phyloP scores from a whole-genome alignment of 2,113 vertebrate species.

The Maccullochella peelii region DNA sequence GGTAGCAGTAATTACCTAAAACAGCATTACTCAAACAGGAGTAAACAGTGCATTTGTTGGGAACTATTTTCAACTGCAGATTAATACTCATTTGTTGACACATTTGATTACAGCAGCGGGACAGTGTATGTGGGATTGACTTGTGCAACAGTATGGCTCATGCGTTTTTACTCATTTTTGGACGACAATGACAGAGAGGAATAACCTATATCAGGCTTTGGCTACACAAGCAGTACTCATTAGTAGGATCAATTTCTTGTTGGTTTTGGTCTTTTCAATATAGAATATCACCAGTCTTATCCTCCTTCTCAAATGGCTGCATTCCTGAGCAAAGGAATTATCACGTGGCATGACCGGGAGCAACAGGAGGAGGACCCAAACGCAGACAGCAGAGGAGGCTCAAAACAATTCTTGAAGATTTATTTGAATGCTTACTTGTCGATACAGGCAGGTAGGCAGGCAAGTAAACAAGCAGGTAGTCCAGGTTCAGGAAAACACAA shows the following conservation, averaged over 20 bases:
- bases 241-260: not conserved
- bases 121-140: not conserved
- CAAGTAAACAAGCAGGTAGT: too few relatives aligned
- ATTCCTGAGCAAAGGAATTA: not conserved
- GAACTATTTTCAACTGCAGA: conserved; percentile 1
- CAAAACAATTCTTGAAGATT: too few relatives aligned
- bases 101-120: not conserved
- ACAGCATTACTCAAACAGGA: not conserved
- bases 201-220: not conserved
- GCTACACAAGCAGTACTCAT: not conserved
- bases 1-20: not conserved
- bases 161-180: not conserved
- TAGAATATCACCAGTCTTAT: not conserved
- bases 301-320: not conserved
- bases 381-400: too few relatives aligned
- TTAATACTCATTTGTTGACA: not conserved
- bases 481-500: too few relatives aligned
- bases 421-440: too few relatives aligned
- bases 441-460: too few relatives aligned
- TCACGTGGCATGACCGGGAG: too few relatives aligned
- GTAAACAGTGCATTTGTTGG: not conserved
- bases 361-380: too few relatives aligned
- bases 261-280: not conserved
- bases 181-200: not conserved
- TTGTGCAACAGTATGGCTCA: not conserved